Percentiles rank a stretch among this genome's conserved stretches.
phyloP scores from a whole-genome alignment of 2,888 invertebrate genomes.

The Stenchaetothrips biformis region DNA sequence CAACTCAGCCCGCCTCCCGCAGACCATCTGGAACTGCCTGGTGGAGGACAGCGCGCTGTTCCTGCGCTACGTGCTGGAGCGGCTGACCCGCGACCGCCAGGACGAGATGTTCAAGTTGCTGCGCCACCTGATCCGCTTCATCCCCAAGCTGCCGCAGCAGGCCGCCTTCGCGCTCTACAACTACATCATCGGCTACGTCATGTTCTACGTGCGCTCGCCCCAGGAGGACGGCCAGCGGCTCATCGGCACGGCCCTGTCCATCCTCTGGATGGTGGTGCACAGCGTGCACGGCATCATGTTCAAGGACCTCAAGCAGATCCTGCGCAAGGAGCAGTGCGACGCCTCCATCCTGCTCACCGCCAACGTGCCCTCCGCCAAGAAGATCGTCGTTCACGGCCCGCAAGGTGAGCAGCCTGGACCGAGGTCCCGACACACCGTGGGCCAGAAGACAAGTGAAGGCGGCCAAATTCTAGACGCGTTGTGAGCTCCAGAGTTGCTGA shows the following conservation, averaged over 20 bases:
- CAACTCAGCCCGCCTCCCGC: slow-evolving; percentile 38
- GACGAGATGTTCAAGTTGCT: slow-evolving; percentile 91
- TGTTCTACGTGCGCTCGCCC: slow-evolving; percentile 97
- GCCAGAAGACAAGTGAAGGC: too few relatives aligned
- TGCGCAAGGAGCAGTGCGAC: slow-evolving; percentile 98
- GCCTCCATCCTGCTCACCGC: slow-evolving; percentile 95
- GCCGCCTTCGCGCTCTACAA: slow-evolving; percentile 98
- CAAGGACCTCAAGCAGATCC: slow-evolving; percentile 96
- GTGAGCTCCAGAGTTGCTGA: too few relatives aligned
- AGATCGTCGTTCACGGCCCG: slow-evolving; percentile 94
- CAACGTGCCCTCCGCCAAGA: slow-evolving; percentile 98
- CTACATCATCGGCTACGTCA: slow-evolving; percentile 97
- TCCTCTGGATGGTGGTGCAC: slow-evolving; percentile 98
- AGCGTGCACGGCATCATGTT: slow-evolving; percentile 99
- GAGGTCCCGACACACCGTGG: too few relatives aligned
- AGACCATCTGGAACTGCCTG: slow-evolving; percentile 95
- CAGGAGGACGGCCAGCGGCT: slow-evolving; percentile 93
- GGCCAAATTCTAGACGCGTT: too few relatives aligned
- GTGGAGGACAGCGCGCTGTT: slow-evolving; percentile 97
- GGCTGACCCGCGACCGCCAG: slow-evolving; percentile 87
- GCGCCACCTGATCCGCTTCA: slow-evolving; percentile 86
- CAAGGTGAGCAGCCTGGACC: slow-evolving; percentile 51
- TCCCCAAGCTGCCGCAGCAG: slow-evolving; percentile 90
- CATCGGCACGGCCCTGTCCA: slow-evolving; percentile 89
- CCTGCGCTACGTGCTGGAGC: slow-evolving; percentile 89